Conservation (phyloP, 2,888 invertebrate species). For the Drosophila affinis region DNA sequence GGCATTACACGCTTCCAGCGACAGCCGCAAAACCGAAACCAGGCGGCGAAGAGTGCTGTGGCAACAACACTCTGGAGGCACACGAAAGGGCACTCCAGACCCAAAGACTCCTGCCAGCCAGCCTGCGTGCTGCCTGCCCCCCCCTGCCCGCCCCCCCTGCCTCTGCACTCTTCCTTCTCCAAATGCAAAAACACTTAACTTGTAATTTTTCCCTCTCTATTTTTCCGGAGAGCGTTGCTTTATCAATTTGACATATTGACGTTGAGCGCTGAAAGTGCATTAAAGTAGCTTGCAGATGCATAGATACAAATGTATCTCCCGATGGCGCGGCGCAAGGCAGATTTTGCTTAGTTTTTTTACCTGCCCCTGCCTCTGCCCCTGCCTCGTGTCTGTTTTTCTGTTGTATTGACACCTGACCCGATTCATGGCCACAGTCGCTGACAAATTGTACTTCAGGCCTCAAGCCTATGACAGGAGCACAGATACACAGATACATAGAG, state of each 20-base stretch:
- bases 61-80: conserved; percentile 34
- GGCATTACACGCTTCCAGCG: conserved; percentile 44
- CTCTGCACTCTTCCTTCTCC: neutral
- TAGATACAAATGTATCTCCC: conserved; percentile 50
- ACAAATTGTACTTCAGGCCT: conserved; percentile 62
- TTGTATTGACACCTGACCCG: conserved; percentile 72
- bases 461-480: conserved; percentile 8
- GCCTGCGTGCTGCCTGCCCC: no score
- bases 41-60: conserved; percentile 10
- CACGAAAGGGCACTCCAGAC: conserved; percentile 35
- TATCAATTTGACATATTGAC: conserved; percentile 82
- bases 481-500: neutral
- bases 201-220: conserved; percentile 54
- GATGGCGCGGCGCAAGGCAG: conserved; percentile 17
- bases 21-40: conserved; percentile 6
- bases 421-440: conserved; percentile 70
- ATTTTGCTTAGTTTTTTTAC: conserved; percentile 16
- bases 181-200: conserved; percentile 64
- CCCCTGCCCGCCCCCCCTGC: neutral
- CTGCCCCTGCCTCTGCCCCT: neutral
- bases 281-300: conserved; percentile 67
- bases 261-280: conserved; percentile 81
- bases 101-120: neutral
- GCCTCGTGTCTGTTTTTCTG: neutral
- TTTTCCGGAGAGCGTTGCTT: conserved; percentile 30